These are phyloP conservation scores for Aphidius gifuensis DNA, from an alignment of 1,140 invertebrate genomes.

Conservation along the genomic window DNA sequence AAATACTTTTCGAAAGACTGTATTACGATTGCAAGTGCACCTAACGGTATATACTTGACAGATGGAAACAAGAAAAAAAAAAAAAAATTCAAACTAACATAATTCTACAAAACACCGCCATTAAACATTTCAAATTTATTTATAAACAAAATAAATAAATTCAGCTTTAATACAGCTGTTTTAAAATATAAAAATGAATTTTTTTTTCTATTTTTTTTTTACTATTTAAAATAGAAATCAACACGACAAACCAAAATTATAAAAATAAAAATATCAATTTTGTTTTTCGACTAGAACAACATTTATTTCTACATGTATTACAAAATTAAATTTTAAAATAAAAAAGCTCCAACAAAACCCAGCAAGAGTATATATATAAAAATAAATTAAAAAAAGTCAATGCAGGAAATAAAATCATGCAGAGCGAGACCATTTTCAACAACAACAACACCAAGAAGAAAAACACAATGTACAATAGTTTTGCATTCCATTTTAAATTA, in stretches of 20 bases:
- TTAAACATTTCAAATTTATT: too few species aligned
- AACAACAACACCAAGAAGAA: background rate
- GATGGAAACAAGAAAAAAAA: constrained; percentile 22
- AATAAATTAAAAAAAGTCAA: constrained; percentile 8
- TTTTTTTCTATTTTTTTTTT: too few species aligned
- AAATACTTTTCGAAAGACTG: constrained; percentile 24
- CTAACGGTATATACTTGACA: constrained; percentile 25
- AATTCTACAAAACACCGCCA: background rate
- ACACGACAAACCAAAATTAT: too few species aligned
- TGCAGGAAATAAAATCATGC: constrained; percentile 9
- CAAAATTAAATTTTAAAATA: background rate
- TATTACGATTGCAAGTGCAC: constrained; percentile 4
- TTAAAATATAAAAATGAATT: too few species aligned
- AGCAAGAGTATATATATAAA: background rate
- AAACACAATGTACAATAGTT: constrained; percentile 20
- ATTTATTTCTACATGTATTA: too few species aligned
- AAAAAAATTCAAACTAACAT: constrained; percentile 2
- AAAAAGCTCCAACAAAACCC: background rate
- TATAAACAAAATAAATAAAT: too few species aligned
- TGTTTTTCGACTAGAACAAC: too few species aligned
- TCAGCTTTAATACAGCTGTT: too few species aligned
- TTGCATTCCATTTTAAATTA: constrained; percentile 20
- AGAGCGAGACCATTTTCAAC: constrained; percentile 9
- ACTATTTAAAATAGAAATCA: too few species aligned
- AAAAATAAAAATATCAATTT: too few species aligned